Percentiles rank a stretch among this genome's conserved stretches.
phyloP scores from a whole-genome alignment of 1,140 invertebrate species.

The Penaeus indicus region DNA sequence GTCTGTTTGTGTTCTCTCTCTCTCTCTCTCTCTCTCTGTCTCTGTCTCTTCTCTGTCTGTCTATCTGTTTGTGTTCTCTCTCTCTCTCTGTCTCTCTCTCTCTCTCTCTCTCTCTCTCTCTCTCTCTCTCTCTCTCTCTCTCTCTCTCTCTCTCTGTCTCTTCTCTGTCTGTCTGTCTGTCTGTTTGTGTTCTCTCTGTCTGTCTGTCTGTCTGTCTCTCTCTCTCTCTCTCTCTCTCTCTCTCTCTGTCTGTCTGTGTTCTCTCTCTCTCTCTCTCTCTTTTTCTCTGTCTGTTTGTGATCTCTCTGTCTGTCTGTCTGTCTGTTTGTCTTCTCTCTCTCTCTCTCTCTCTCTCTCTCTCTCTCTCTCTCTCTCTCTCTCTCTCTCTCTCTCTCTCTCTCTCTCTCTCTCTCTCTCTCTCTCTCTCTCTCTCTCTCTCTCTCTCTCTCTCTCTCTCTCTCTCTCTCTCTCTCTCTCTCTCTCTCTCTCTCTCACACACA shows the following conservation, averaged over 20 bases:
- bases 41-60: conserved; percentile 36
- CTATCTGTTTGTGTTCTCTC: not conserved
- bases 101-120: not conserved
- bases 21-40: not conserved
- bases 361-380: conserved; percentile 11
- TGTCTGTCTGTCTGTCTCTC: conserved; percentile 36
- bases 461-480: conserved; percentile 4
- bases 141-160: not conserved
- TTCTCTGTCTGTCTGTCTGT: not conserved
- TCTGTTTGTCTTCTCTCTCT: not conserved
- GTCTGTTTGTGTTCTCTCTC: not conserved
- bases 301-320: too few species aligned
- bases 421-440: not conserved
- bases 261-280: not conserved
- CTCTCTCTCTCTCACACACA: conserved; percentile 26
- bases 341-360: conserved; percentile 21
- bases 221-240: conserved; percentile 37
- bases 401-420: not conserved
- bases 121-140: conserved; percentile 21
- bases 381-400: too few species aligned
- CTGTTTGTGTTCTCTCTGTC: not conserved
- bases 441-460: conserved; percentile 3
- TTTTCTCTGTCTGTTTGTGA: not conserved
- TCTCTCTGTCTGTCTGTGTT: not conserved
- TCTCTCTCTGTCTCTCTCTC: not conserved